phyloP scores from a whole-genome alignment of 2,888 invertebrate species.

The Diaperis boleti region DNA sequence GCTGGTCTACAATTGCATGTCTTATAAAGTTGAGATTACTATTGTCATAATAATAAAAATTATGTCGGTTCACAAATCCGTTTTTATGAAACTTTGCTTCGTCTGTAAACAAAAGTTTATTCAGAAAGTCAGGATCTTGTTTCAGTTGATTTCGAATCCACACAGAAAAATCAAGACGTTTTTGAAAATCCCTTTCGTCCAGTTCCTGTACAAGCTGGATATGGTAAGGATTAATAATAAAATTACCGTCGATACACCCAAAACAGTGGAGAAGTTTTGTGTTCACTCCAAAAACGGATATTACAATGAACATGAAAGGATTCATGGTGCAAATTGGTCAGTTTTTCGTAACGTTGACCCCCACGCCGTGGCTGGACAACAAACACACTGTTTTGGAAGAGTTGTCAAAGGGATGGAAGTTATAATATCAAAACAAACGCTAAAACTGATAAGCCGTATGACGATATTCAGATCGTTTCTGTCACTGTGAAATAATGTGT shows the following conservation, averaged over 20 bases:
- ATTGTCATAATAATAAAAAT: too few species aligned
- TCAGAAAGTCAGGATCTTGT: too few species aligned
- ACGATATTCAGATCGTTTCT: slow-evolving; percentile 93
- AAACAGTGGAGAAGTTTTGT: slow-evolving; percentile 97
- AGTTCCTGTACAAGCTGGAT: too few species aligned
- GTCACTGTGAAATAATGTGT: slow-evolving; percentile 80
- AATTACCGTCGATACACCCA: slow-evolving; percentile 96
- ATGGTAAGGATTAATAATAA: too few species aligned
- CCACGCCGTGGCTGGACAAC: slow-evolving; percentile 99
- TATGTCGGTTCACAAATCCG: too few species aligned
- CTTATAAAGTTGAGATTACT: too few species aligned
- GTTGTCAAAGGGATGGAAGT: slow-evolving; percentile 97
- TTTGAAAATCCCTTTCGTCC: too few species aligned
- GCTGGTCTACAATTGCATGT: too few species aligned
- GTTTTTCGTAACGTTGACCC: slow-evolving; percentile 97
- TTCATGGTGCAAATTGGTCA: slow-evolving; percentile 94
- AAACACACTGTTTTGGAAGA: slow-evolving; percentile 98
- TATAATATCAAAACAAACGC: slow-evolving; percentile 93
- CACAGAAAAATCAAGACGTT: too few species aligned
- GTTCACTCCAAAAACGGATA: slow-evolving; percentile 97
- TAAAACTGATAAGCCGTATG: slow-evolving; percentile 98
- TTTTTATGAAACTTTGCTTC: too few species aligned
- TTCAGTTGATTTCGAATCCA: too few species aligned
- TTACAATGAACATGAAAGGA: slow-evolving; percentile 93
- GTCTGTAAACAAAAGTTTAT: too few species aligned